phyloP scores from a whole-genome alignment of 2,888 invertebrate genomes.

The Alcis repandata region DNA sequence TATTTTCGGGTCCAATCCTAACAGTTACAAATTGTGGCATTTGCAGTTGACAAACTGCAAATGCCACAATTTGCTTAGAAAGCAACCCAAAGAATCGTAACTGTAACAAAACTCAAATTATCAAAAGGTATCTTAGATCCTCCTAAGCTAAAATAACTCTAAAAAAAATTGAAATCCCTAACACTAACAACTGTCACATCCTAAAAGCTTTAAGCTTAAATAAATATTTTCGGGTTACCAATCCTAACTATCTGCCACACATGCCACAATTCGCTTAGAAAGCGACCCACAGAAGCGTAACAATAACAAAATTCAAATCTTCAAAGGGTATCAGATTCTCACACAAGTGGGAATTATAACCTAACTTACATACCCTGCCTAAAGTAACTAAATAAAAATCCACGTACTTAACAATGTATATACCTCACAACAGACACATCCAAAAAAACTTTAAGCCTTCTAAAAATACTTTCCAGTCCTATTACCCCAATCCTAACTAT shows the following conservation, averaged over 20 bases:
- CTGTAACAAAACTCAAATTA: conserved; percentile 63
- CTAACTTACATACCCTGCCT: conserved; percentile 76
- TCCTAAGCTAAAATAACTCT: too few species aligned
- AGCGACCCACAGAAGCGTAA: conserved; percentile 34
- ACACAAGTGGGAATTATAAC: conserved; percentile 81
- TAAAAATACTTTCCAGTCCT: conserved; percentile 14
- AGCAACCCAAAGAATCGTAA: conserved; percentile 37
- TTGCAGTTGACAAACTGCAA: too few species aligned
- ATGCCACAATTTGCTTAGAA: too few species aligned
- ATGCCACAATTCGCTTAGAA: conserved; percentile 19
- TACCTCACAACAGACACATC: background rate
- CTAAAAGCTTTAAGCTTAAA: background rate
- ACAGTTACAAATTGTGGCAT: too few species aligned
- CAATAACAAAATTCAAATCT: conserved; percentile 63
- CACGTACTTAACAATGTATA: too few species aligned
- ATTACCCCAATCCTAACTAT: conserved; percentile 18
- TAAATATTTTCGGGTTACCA: conserved; percentile 12
- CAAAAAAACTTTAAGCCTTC: background rate
- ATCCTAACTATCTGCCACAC: conserved; percentile 15
- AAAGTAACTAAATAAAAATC: too few species aligned
- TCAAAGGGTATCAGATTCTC: conserved; percentile 70
- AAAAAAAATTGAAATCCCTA: too few species aligned
- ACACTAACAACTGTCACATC: background rate
- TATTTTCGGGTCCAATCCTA: too few species aligned
- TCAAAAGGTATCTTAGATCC: conserved; percentile 70